Base-by-base conservation (phyloP, 2,113 vertebrate species). In the Chrysochloris asiatica region DNA sequence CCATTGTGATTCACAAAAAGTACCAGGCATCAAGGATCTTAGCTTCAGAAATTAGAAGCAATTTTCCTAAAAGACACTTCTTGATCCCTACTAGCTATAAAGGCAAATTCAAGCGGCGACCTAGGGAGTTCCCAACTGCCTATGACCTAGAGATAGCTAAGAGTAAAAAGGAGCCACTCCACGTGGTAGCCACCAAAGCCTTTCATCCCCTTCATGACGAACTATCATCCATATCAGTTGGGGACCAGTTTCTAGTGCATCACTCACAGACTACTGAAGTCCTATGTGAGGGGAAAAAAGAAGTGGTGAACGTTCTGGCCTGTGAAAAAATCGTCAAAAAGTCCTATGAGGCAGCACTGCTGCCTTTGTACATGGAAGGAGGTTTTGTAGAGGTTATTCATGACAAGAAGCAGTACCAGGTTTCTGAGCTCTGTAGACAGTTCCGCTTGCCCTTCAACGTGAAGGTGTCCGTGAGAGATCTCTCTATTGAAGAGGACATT, bases 31-130 rank as follows among this genome's bases (percentile, higher is more conserved):
- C 96, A 8, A 97, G 98, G 94, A 96, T 98, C 69, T 96, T 99
- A 77, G 98, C 98, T 72, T 98, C 98, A 59, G 98, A 99, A 95
- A 98, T 98, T 41, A 97, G 98, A 88, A 98, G 97, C 59, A 97
- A 97, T 95, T 97, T 96, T 41, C 96, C 96, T 12, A 98, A 97
- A 95, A 97, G 96, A 92, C 98, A 97, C 75, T 99, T 98, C 94
- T 98, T 99, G 95, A 98, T 99, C 88, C 98, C 98, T 21, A 88
- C 79, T n/a, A 98, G 96, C 91, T 99, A 99, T 94, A 98, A 98
- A 92, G 98, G 98, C 24, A 98, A 98, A 72, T 98, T 99, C 92
- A 98, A 98, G 94, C 96, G 98, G 75, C 95, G 98, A 65, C 98
- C 98, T 10, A 96, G 98, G 0, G 97, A 98, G 83, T 98, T 99